phyloP scores from a whole-genome alignment of 2,113 vertebrate genomes.

The Urocynchramus pylzowi region DNA sequence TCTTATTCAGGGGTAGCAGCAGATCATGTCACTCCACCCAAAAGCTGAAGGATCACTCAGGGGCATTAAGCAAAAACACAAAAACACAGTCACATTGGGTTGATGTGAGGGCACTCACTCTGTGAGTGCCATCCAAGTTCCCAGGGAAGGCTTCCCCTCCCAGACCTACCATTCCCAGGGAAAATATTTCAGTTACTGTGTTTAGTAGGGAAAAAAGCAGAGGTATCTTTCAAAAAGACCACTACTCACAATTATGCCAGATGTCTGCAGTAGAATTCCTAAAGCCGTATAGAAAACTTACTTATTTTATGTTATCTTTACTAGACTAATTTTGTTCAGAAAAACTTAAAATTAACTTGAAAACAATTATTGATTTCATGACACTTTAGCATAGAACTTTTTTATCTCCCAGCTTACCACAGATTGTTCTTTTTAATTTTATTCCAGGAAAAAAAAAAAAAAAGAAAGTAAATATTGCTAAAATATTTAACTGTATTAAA shows the following conservation, averaged over 20 bases:
- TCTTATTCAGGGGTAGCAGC: too few species aligned
- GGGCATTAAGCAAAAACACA: too few species aligned
- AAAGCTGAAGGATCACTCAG: too few species aligned
- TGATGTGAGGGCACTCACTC: not conserved
- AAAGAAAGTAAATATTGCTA: not conserved
- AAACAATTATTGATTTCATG: not conserved
- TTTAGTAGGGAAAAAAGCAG: not conserved
- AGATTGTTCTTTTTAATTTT: not conserved
- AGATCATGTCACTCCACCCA: fast-evolving
- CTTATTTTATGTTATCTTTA: not conserved
- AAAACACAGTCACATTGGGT: too few species aligned
- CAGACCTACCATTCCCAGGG: not conserved
- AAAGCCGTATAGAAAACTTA: fast-evolving
- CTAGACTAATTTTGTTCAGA: not conserved
- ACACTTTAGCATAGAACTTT: not conserved
- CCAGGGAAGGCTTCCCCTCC: not conserved
- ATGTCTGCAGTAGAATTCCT: not conserved
- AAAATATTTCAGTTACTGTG: not conserved
- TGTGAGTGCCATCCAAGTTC: not conserved
- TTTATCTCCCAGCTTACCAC: not conserved
- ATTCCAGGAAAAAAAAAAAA: fast-evolving
- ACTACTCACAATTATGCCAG: not conserved
- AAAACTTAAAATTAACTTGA: not conserved
- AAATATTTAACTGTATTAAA: not conserved
- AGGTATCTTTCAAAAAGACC: not conserved